Conservation (phyloP, 2,888 invertebrate genomes). For the Phortica okadai region DNA sequence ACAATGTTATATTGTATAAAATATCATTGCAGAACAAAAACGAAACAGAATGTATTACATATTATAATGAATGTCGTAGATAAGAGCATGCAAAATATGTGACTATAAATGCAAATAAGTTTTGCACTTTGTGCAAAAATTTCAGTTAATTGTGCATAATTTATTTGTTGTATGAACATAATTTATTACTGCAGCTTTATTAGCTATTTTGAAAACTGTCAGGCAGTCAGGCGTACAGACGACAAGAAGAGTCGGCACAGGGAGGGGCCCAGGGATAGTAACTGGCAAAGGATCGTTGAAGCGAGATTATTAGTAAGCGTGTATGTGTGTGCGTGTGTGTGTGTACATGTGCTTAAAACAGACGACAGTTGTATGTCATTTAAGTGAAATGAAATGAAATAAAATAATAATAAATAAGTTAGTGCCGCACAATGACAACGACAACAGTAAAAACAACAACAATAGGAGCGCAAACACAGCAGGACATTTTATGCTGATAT, state of each 20-base stretch:
- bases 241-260: not conserved
- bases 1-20: not conserved
- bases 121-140: constrained; percentile 65
- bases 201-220: constrained; percentile 57
- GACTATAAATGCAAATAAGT: constrained; percentile 13
- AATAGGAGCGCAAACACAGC: not conserved
- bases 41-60: not conserved
- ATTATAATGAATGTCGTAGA: not conserved
- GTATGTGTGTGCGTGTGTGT: constrained; percentile 18
- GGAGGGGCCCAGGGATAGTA: not conserved
- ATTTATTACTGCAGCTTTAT: constrained; percentile 71
- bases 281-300: not conserved
- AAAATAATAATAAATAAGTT: constrained; percentile 67
- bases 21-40: not conserved
- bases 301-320: not conserved
- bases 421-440: constrained; percentile 42
- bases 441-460: constrained; percentile 8
- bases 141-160: constrained; percentile 66
- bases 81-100: not conserved
- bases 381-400: constrained; percentile 70
- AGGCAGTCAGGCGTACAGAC: constrained; percentile 32
- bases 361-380: constrained; percentile 52
- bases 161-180: constrained; percentile 68
- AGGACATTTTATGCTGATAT: constrained; percentile 22
- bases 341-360: constrained; percentile 18